phyloP scores from a whole-genome alignment of 2,888 invertebrate genomes.

The Tenthredo distinguenda region DNA sequence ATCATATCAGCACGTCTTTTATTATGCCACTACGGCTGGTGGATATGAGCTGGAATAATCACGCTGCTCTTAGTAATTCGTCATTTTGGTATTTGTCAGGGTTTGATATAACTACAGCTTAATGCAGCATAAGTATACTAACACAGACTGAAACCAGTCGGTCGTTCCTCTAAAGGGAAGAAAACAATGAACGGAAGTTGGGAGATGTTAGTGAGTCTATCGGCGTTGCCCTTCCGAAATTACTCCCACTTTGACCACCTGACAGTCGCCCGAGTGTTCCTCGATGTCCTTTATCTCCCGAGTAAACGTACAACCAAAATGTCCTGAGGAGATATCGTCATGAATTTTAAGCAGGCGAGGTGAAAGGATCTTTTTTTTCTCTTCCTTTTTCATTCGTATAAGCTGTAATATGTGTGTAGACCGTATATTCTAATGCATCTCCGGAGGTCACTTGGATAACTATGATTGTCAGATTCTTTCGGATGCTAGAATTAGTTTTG shows the following conservation, averaged over 20 bases:
- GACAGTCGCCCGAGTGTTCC: conserved; percentile 4
- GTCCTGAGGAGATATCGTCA: conserved; percentile 52
- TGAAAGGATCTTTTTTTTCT: background rate
- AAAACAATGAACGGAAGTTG: conserved; percentile 60
- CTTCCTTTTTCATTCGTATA: background rate
- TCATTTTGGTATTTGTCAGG: background rate
- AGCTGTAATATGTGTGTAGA: background rate
- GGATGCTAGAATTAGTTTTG: background rate
- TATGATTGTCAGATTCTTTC: background rate
- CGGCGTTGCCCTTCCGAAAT: conserved; percentile 55
- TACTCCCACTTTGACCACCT: conserved; percentile 46
- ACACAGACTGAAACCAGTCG: background rate
- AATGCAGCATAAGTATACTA: background rate
- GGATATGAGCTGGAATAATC: background rate
- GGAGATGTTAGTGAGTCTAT: conserved; percentile 58
- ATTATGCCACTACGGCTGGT: background rate
- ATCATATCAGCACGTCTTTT: background rate
- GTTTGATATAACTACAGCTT: background rate
- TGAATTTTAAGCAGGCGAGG: conserved; percentile 56
- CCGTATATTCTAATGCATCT: background rate
- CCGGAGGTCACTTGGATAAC: background rate
- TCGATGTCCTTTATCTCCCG: conserved; percentile 56
- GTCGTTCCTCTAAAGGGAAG: conserved; percentile 1
- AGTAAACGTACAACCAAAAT: conserved; percentile 53
- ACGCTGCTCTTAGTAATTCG: background rate